Evolutionary conservation across 2,113 vertebrate genomes (phyloP).

Genomic region (Tenrec ecaudatus): DNA sequence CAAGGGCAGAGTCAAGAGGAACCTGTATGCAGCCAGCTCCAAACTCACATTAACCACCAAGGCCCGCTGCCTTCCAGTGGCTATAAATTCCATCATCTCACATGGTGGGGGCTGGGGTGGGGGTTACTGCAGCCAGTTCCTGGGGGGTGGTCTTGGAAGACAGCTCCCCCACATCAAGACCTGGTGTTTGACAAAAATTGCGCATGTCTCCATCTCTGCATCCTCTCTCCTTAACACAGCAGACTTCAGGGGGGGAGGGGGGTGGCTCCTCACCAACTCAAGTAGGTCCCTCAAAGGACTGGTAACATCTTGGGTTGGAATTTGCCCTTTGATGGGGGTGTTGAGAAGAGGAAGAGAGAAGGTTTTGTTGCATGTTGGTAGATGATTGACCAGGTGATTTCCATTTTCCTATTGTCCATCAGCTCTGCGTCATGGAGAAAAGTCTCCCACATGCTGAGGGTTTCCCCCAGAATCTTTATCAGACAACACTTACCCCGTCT

Average conservation of each 20-base stretch:
- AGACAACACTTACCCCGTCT: constrained; percentile 35
- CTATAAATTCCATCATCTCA: not conserved
- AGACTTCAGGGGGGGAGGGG: not conserved
- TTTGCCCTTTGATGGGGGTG: constrained; percentile 3
- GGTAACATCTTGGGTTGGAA: not conserved
- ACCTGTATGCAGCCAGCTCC: not conserved
- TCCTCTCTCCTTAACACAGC: not conserved
- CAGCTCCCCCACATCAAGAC: constrained; percentile 20
- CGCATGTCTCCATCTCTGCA: not conserved
- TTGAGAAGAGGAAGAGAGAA: constrained; percentile 44
- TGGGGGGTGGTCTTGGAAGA: constrained; percentile 29
- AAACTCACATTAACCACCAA: not conserved
- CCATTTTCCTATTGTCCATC: constrained; percentile 10
- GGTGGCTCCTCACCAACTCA: not conserved
- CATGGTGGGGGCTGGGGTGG: not conserved
- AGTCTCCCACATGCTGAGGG: not conserved
- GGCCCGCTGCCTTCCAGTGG: not conserved
- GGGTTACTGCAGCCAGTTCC: not conserved
- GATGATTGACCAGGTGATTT: not conserved
- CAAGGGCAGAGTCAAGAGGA: not conserved
- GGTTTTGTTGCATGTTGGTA: not conserved
- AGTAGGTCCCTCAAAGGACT: not conserved
- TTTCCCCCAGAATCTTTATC: constrained; percentile 30
- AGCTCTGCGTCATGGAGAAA: not conserved
- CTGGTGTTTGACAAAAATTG: not conserved